These are phyloP conservation scores for Lophius americanus DNA, from an alignment of 2,797 vertebrate species.

Conservation along the genomic window DNA sequence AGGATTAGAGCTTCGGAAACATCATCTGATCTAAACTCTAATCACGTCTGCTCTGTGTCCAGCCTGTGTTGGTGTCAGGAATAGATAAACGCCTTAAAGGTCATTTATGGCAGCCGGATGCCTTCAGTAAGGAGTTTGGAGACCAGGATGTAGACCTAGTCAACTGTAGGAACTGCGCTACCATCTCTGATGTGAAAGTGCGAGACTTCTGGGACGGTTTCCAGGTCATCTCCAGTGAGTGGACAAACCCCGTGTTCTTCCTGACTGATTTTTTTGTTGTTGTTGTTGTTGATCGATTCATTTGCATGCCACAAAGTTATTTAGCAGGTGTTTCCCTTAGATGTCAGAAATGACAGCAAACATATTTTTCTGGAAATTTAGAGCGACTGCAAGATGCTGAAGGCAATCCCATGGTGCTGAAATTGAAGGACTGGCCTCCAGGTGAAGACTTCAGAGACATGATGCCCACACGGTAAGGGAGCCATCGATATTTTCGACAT, in stretches of 20 bases:
- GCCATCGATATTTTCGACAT: no score
- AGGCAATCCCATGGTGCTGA: constrained; percentile 96
- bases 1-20: no score
- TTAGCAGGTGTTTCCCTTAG: not conserved
- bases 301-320: not conserved
- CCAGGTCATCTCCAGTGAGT: constrained; percentile 95
- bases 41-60: constrained; percentile 24
- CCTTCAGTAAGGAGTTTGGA: constrained; percentile 98
- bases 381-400: constrained; percentile 91
- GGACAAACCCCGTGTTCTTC: not conserved
- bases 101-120: constrained; percentile 92
- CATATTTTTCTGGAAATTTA: constrained; percentile 59
- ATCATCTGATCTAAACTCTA: not conserved
- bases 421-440: constrained; percentile 98
- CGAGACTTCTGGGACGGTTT: constrained; percentile 99
- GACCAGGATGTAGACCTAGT: constrained; percentile 98
- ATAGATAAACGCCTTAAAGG: constrained; percentile 94
- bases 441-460: constrained; percentile 98
- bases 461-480: constrained; percentile 94
- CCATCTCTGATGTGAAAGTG: constrained; percentile 99
- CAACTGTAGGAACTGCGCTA: constrained; percentile 98
- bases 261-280: not conserved
- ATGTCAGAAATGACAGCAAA: not conserved
- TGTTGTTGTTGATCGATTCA: not conserved
- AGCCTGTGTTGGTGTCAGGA: constrained; percentile 98